Evolutionary conservation across 2,113 vertebrate species (phyloP).

Genomic region (Chaenocephalus aceratus): DNA sequence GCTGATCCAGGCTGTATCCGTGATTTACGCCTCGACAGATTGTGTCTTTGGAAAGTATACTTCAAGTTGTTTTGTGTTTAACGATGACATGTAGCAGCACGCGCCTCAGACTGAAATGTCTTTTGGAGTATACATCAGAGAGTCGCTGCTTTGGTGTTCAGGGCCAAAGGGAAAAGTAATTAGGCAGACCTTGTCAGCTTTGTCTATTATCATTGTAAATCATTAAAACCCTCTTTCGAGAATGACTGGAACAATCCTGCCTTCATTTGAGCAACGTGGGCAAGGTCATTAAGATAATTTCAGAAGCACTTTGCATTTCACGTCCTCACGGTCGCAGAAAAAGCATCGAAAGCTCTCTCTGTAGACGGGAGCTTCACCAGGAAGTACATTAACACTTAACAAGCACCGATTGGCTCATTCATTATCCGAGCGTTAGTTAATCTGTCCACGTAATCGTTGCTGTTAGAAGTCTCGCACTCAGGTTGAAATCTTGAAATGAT

Average conservation of each 20-base stretch:
- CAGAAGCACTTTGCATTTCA: conserved; percentile 25
- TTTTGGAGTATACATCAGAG: conserved; percentile 35
- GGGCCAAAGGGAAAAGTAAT: conserved; percentile 61
- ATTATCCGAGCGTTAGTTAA: conserved; percentile 56
- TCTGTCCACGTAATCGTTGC: conserved; percentile 55
- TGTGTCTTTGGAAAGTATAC: conserved; percentile 25
- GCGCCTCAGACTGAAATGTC: conserved; percentile 18
- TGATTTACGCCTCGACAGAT: conserved; percentile 49
- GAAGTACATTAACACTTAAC: conserved; percentile 40
- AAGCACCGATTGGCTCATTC: conserved; percentile 30
- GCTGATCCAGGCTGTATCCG: conserved; percentile 20
- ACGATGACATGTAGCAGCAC: conserved; percentile 31
- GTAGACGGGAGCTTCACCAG: conserved; percentile 17
- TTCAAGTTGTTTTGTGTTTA: conserved; percentile 18
- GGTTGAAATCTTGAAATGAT: conserved; percentile 55
- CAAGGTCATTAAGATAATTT: conserved; percentile 60
- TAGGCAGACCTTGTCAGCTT: conserved; percentile 64
- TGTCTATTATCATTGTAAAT: conserved; percentile 58
- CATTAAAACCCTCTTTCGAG: conserved; percentile 56
- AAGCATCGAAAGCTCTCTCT: conserved; percentile 37
- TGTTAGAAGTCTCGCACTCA: conserved; percentile 47
- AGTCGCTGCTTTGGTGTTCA: conserved; percentile 36
- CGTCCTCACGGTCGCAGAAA: conserved; percentile 7
- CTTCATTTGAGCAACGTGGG: conserved; percentile 51
- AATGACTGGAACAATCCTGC: conserved; percentile 50